phyloP scores from a whole-genome alignment of 2,113 vertebrate species.

The Pantherophis guttatus region DNA sequence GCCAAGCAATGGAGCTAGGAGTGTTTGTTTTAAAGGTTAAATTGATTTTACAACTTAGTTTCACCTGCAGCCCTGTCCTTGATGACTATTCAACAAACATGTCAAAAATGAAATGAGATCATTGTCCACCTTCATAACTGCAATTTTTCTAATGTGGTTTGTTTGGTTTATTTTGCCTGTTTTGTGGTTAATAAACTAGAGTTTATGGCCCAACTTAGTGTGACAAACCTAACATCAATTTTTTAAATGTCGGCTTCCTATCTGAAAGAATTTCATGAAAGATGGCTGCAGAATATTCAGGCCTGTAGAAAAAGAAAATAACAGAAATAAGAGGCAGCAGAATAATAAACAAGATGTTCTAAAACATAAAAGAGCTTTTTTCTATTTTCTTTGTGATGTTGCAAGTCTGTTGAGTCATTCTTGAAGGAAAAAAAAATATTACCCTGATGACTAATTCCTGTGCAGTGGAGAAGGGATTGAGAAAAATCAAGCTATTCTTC shows the following conservation, averaged over 20 bases:
- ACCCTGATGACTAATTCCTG: conserved; percentile 66
- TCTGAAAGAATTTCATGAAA: background rate
- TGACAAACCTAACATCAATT: background rate
- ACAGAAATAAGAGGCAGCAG: background rate
- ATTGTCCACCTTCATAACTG: background rate
- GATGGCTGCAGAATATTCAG: background rate
- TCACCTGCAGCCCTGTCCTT: background rate
- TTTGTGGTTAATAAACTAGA: background rate
- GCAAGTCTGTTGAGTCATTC: conserved; percentile 55
- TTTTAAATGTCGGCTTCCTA: background rate
- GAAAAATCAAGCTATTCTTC: conserved; percentile 39
- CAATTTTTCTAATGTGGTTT: background rate
- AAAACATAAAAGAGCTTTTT: conserved; percentile 38
- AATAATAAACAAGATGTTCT: background rate
- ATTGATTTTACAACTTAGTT: background rate
- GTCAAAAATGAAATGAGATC: background rate
- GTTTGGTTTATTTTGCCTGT: background rate
- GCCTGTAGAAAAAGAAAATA: background rate
- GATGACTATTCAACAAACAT: background rate
- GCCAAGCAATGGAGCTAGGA: background rate
- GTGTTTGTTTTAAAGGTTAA: background rate
- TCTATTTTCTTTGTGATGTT: conserved; percentile 42
- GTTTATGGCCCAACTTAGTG: background rate
- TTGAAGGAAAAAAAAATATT: conserved; percentile 56
- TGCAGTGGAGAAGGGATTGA: conserved; percentile 25